Base-by-base conservation (phyloP, 2,797 vertebrate genomes). In the Micromesistius poutassou region DNA sequence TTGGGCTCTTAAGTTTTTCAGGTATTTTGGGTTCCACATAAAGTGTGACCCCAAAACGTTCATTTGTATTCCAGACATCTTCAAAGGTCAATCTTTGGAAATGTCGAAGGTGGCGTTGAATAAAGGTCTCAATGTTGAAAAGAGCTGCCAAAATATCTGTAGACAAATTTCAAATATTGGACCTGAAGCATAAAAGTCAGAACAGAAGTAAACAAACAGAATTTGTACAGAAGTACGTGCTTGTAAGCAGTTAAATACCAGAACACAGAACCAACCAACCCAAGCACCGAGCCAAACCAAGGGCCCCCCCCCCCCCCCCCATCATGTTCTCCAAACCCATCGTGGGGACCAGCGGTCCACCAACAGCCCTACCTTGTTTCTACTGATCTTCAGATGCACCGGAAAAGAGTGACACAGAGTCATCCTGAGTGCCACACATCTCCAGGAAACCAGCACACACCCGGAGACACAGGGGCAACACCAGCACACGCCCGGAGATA, bases 351-450 rank as follows among this genome's bases (percentile, higher is more conserved):
- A 30, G 46, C 40, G 5, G 3, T 72, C 73, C 73, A 73, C 79
- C 88, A 72, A 62, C 62, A 68, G 9, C 62, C n/a, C 46, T 93
- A 94, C 94, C 94, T 95, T 94, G 78, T 79, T 94, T 86, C 85
- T 93, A 91, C 84, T 93, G 86, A 93, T 88, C 91, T 94, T 94
- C 91, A 86, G 91, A 83, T 92, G 86, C 36, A 89, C 89, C 12
- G 90, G 89, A 79, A 89, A 81, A 74, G 91, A 80, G 82, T 91
- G 87, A 86, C 92, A 92, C 78, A 93, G 90, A 80, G 88, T 92
- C 91, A 93, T 91, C 89, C 82, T 90, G 85, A 87, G 79, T 79
- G 78, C 87, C 86, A 87, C 87, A 86, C 79, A 28, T 66, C 55
- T 66, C 55, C 55, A 66, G 25, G 25, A 66, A 66, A 28, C 50